Evolutionary conservation across 1,140 invertebrate genomes (phyloP), one percentile per base, ranked within the genome.

Genomic region (Aphidius ervi): DNA sequence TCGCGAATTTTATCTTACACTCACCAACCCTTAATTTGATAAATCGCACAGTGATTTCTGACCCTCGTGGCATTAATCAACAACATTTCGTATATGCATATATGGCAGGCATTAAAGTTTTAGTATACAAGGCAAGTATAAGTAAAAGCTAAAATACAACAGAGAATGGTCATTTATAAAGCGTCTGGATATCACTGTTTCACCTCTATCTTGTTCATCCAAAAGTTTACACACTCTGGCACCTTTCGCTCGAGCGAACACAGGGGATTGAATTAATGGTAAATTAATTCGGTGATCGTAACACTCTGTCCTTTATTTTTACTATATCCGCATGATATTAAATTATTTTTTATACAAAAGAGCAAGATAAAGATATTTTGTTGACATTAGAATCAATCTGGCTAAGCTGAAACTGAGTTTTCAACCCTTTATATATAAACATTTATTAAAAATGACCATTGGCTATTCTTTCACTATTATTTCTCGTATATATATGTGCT

Each of bases 21-120:
- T 75, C 23, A 75, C 73, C 75, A 78, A 61, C 75, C 77, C 76
- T 79, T 80, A 79, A 80, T 79, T 80, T 80, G 78, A 79, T 80
- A 79, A 80, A 80, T 80, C 73, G 78, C 72, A 68, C 65, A 71
- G 75, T 77, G 59, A 45, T 61, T 76, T 73, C 73, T 70, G 71
- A 77, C 76, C 77, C 76, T 62, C 9, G 50, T 57, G 65, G 71
- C 74, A 79, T 80, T 79, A 79, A 80, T 80, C 78, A 79, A 40
- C 71, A 68, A 31, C 23, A 59, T 62, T 66, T 63, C 63, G 66
- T 70, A 67, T 71, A 80, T 80, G 77, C 77, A 78, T 79, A 79
- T 70, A 80, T 80, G 73, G 71, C 64, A 69, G 65, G 69, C 70
- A 80, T 80, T 80, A 80, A 61, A 46, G 49, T 43, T 46, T 54